A percentile compares a stretch with the other conserved stretches of the same genome.
phyloP scores from a whole-genome alignment of 2,113 vertebrate species.

The Lanius ludovicianus region DNA sequence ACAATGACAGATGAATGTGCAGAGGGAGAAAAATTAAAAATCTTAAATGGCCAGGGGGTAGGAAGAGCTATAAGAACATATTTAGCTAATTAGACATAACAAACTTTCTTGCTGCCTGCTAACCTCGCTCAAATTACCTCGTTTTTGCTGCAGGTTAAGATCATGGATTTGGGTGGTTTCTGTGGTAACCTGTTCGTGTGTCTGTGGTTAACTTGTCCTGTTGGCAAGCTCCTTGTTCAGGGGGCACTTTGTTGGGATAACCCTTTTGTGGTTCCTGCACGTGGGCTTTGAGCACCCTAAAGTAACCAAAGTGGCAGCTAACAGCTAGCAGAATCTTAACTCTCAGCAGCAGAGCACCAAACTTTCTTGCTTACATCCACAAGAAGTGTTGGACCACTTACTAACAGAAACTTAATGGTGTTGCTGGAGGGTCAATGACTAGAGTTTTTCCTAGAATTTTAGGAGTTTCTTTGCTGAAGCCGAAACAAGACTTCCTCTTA shows the following conservation, averaged over 20 bases:
- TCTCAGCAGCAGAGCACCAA: background rate
- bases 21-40: background rate
- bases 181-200: background rate
- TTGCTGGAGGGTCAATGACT: background rate
- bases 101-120: background rate
- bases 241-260: background rate
- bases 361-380: background rate
- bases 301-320: background rate
- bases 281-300: background rate
- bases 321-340: background rate
- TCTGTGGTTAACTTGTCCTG: background rate
- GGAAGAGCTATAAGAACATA: background rate
- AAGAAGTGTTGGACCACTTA: background rate
- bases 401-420: background rate
- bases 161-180: background rate
- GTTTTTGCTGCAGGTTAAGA: background rate
- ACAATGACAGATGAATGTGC: background rate
- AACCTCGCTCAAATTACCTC: background rate
- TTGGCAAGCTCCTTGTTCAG: background rate
- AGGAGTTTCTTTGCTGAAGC: background rate
- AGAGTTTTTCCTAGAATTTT: rapidly evolving
- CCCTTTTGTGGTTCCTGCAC: background rate
- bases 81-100: conserved; percentile 1
- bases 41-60: background rate
- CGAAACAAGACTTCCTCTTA: rapidly evolving